Evolutionary conservation across 1,140 invertebrate species (phyloP).

Genomic region (Neodiprion fabricii): DNA sequence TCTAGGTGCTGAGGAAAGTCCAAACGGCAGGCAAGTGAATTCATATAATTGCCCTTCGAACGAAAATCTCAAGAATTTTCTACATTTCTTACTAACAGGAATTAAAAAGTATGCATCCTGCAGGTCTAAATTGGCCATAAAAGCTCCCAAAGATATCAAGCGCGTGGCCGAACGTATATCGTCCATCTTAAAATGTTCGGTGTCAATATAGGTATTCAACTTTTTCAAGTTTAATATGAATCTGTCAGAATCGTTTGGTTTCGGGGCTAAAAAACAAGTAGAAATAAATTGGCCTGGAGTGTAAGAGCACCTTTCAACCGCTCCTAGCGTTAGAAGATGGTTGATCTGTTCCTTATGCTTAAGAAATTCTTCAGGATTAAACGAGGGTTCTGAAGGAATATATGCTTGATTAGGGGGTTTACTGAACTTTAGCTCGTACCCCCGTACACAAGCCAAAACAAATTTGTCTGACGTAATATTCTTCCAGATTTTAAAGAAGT

Average conservation of each 20-base stretch:
- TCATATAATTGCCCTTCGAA: no score
- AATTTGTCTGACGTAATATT: not conserved
- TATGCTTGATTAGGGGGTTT: not conserved
- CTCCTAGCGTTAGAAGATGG: no score
- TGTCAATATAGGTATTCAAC: no score
- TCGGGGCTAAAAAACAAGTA: no score
- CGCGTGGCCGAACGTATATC: not conserved
- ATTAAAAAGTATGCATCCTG: slow-evolving; percentile 1
- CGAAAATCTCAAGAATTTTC: slow-evolving; percentile 2
- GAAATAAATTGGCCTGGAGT: no score
- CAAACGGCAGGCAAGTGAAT: slow-evolving; percentile 28
- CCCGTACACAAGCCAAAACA: no score
- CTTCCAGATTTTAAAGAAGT: not conserved
- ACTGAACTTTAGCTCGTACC: not conserved
- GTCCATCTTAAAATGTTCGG: not conserved
- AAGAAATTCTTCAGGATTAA: not conserved
- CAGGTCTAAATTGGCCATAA: slow-evolving; percentile 16
- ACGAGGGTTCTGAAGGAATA: not conserved
- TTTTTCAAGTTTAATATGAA: no score
- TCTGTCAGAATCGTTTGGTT: no score
- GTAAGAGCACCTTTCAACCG: no score
- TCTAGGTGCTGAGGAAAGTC: slow-evolving; percentile 35
- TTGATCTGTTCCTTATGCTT: not conserved
- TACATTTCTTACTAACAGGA: slow-evolving; percentile 25
- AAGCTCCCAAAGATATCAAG: not conserved